Percentiles rank a stretch among this genome's conserved stretches.
These are phyloP conservation scores for Odontamblyopus lacepedii DNA, from an alignment of 2,797 vertebrate genomes.

Conservation along the genomic window DNA sequence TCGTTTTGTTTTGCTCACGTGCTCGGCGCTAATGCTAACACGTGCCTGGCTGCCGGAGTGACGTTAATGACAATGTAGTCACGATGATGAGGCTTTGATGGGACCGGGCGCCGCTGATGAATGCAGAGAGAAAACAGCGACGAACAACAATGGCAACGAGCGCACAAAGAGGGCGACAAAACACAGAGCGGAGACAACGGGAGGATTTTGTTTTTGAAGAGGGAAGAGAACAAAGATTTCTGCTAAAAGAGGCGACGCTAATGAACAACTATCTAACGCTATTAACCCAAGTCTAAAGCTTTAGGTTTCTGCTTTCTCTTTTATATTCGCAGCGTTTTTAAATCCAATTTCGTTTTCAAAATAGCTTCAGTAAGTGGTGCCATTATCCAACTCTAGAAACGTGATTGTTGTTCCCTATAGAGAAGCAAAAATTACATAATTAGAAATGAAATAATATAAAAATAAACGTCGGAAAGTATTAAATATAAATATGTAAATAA, in stretches of 20 bases:
- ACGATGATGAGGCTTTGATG: constrained; percentile 40
- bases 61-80: constrained; percentile 53
- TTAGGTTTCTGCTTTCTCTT: no score
- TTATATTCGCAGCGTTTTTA: no score
- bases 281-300: not conserved
- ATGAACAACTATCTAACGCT: not conserved
- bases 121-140: constrained; percentile 26
- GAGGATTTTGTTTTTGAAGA: not conserved
- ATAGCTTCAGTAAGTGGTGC: no score
- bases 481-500: no score
- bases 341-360: no score
- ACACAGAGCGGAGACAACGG: not conserved
- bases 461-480: no score
- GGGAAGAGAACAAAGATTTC: not conserved
- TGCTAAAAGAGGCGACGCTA: not conserved
- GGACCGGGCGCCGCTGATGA: constrained; percentile 41
- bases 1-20: constrained; percentile 25
- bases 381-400: no score
- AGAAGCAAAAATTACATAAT: no score
- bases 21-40: constrained; percentile 28
- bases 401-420: no score
- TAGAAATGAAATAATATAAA: no score
- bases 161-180: constrained; percentile 13
- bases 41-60: constrained; percentile 19
- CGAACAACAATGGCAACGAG: constrained; percentile 37